A percentile compares a stretch with the other conserved stretches of the same genome.
Evolutionary conservation across 1,140 invertebrate species (phyloP).

Genomic region (Drosophila kohkoa): DNA sequence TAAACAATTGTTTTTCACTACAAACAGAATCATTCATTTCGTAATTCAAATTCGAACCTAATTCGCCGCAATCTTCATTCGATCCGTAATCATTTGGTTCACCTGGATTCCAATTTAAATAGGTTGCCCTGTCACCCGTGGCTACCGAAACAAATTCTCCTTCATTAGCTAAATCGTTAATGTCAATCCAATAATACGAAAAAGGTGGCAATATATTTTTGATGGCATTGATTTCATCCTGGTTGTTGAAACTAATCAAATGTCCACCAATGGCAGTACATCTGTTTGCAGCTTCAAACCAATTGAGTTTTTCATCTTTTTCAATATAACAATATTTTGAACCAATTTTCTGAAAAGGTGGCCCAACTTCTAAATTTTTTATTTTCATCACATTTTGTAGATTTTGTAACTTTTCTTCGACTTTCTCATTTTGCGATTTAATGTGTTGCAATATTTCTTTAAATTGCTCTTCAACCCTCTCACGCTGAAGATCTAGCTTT

Average conservation of each 20-base stretch:
- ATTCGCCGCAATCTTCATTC: constrained; percentile 7
- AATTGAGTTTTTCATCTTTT: background rate
- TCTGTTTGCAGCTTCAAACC: background rate
- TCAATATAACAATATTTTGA: constrained; percentile 17
- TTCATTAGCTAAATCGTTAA: constrained; percentile 10
- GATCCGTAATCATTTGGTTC: constrained; percentile 7
- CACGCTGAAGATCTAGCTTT: background rate
- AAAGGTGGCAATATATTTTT: background rate
- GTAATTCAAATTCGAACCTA: background rate
- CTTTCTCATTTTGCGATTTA: background rate
- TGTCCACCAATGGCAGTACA: background rate
- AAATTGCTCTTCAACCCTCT: too few species aligned
- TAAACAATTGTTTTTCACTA: background rate
- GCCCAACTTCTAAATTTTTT: too few species aligned
- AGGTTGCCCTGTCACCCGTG: background rate
- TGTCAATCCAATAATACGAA: constrained; percentile 17
- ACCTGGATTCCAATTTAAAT: background rate
- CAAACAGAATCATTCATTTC: constrained; percentile 22
- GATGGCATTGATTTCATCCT: constrained; percentile 3
- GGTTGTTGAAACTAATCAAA: background rate
- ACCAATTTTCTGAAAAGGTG: background rate
- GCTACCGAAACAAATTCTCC: constrained; percentile 5
- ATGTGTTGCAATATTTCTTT: background rate
- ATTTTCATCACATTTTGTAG: background rate
- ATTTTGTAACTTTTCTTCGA: background rate